Evolutionary conservation across 1,140 invertebrate genomes (phyloP).

Genomic region (Drosophila guanche): DNA sequence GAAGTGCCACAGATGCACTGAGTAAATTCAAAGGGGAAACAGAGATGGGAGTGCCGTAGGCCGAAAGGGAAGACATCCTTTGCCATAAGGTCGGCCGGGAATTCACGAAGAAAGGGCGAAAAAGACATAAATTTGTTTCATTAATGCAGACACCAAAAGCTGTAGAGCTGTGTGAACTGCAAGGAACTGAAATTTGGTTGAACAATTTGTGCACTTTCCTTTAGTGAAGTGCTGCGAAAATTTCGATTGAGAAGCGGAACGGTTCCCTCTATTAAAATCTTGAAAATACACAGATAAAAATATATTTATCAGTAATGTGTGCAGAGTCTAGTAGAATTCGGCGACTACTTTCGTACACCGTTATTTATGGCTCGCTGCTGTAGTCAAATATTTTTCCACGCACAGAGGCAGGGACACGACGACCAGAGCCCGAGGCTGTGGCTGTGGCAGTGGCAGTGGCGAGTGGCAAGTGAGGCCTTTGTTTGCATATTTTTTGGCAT

Average conservation of each 20-base stretch:
- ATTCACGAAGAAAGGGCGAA: not conserved
- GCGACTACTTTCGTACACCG: constrained; percentile 12
- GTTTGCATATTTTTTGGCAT: constrained; percentile 61
- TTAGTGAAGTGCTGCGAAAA: not conserved
- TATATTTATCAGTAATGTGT: not conserved
- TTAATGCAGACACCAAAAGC: constrained; percentile 28
- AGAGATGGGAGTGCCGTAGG: not conserved
- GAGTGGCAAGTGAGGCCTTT: constrained; percentile 40
- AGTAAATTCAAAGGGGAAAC: not conserved
- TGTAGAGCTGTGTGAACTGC: constrained; percentile 1
- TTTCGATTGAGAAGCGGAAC: not conserved
- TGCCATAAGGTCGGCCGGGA: too few species aligned
- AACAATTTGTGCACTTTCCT: not conserved
- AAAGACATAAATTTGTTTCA: constrained; percentile 47
- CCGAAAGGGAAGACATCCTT: not conserved
- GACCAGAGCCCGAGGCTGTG: too few species aligned
- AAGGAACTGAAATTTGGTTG: not conserved
- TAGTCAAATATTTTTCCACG: constrained; percentile 48
- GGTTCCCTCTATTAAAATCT: not conserved
- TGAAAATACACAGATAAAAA: not conserved
- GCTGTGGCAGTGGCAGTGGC: constrained; percentile 2
- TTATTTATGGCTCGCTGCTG: constrained; percentile 34
- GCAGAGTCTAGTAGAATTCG: not conserved
- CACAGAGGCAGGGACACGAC: constrained; percentile 5
- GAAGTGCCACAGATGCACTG: constrained; percentile 1